Percentiles rank a stretch among this genome's conserved stretches.
Conservation (phyloP, 2,113 vertebrate genomes). For the Picathartes gymnocephalus region DNA sequence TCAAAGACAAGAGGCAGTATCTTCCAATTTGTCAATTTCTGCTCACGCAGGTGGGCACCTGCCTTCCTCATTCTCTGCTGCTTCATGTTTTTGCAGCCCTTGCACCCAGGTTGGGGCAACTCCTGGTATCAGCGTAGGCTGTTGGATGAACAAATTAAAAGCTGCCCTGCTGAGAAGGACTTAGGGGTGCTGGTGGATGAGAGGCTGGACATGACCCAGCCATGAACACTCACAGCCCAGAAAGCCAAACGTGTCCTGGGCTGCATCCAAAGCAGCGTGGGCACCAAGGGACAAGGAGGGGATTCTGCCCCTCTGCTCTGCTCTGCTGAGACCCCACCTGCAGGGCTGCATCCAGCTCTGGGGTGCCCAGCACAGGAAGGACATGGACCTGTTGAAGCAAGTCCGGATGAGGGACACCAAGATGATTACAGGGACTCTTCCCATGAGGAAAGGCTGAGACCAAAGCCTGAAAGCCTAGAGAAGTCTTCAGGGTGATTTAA, state of each 20-base stretch:
- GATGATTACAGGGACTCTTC: not conserved
- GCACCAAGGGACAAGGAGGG: fast-evolving
- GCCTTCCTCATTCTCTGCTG: not conserved
- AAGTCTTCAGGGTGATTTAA: not conserved
- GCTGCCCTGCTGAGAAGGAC: not conserved
- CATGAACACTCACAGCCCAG: not conserved
- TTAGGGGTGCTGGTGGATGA: not conserved
- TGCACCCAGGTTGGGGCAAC: not conserved
- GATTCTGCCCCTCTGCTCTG: not conserved
- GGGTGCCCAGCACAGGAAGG: not conserved
- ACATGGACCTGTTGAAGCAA: not conserved
- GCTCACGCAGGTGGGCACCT: not conserved
- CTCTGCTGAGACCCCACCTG: not conserved
- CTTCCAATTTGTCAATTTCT: not conserved
- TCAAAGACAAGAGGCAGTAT: not conserved
- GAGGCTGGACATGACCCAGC: not conserved
- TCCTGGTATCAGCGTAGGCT: not conserved
- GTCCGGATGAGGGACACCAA: not conserved
- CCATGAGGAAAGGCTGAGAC: not conserved
- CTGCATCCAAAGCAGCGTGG: not conserved
- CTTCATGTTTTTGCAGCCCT: not conserved
- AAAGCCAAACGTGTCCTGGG: not conserved
- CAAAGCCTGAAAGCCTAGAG: not conserved
- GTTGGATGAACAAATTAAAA: not conserved
- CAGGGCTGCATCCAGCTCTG: fast-evolving